A percentile compares a stretch with the other conserved stretches of the same genome.
These are phyloP conservation scores for Leptoclinus maculatus DNA, from an alignment of 2,797 vertebrate species.

Conservation along the genomic window DNA sequence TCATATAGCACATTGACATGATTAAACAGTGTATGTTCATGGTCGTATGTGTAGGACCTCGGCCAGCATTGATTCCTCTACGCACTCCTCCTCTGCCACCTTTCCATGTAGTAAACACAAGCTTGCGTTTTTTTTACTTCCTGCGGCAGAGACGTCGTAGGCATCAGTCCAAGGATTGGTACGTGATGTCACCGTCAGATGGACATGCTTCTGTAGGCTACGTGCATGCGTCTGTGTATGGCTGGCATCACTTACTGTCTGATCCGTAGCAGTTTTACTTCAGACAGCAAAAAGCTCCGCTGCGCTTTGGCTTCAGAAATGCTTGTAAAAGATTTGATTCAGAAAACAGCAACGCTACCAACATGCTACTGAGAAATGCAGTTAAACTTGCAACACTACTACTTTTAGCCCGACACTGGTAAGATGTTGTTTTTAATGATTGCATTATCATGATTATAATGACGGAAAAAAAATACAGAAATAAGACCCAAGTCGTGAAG, in stretches of 20 bases:
- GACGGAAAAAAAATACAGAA: not conserved
- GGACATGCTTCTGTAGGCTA: not conserved
- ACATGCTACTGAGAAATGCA: not conserved
- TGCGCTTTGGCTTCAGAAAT: not conserved
- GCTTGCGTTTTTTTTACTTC: not conserved
- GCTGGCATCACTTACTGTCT: not conserved
- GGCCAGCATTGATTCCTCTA: too few relatives aligned
- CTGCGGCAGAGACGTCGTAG: not conserved
- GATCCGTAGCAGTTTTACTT: not conserved
- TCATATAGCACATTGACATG: too few relatives aligned
- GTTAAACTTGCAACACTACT: not conserved
- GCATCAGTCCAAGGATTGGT: not conserved
- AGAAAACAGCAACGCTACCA: not conserved
- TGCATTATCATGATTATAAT: not conserved
- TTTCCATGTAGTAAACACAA: not conserved
- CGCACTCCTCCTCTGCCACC: not conserved
- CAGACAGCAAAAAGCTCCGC: not conserved
- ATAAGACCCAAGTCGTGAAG: constrained; percentile 2
- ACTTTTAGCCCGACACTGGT: not conserved
- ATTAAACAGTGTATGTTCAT: not conserved
- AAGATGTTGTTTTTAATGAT: not conserved
- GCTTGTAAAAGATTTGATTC: not conserved
- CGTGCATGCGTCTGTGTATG: not conserved
- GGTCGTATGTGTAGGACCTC: not conserved
- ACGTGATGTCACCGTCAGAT: not conserved